phyloP scores from a whole-genome alignment of 2,113 vertebrate genomes.

The Cranoglanis bouderius region DNA sequence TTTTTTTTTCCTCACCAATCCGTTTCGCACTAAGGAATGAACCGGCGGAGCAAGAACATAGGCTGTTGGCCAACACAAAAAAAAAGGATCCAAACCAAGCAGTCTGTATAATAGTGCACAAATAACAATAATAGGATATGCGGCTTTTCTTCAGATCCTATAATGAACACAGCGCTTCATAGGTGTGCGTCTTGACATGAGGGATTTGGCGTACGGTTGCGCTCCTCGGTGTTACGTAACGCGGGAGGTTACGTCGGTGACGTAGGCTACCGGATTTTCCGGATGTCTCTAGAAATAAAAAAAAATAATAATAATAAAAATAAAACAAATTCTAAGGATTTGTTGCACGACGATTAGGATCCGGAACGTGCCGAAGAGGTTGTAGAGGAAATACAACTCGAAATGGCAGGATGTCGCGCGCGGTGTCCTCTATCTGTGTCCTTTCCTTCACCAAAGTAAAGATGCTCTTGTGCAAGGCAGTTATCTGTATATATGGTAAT shows the following conservation, averaged over 20 bases:
- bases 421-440: constrained; percentile 1
- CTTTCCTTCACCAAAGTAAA: not conserved
- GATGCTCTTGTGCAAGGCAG: not conserved
- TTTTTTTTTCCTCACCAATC: constrained; percentile 29
- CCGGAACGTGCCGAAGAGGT: not conserved
- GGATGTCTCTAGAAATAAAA: not conserved
- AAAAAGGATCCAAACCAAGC: not conserved
- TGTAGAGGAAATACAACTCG: not conserved
- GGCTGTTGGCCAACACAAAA: constrained; percentile 29
- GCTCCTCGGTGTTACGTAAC: constrained; percentile 31
- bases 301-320: too few species aligned
- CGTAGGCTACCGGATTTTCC: constrained; percentile 26
- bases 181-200: constrained; percentile 17
- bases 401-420: not conserved
- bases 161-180: not conserved
- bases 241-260: constrained; percentile 17
- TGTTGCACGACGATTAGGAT: not conserved
- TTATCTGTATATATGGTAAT: too few species aligned
- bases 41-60: constrained; percentile 41
- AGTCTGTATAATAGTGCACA: not conserved
- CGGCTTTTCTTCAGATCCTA: not conserved
- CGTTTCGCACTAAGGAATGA: constrained; percentile 34
- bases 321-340: not conserved
- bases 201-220: constrained; percentile 33
- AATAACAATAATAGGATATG: not conserved